These are phyloP conservation scores for Ametastegia equiseti DNA, from an alignment of 2,888 invertebrate genomes.

Conservation along the genomic window DNA sequence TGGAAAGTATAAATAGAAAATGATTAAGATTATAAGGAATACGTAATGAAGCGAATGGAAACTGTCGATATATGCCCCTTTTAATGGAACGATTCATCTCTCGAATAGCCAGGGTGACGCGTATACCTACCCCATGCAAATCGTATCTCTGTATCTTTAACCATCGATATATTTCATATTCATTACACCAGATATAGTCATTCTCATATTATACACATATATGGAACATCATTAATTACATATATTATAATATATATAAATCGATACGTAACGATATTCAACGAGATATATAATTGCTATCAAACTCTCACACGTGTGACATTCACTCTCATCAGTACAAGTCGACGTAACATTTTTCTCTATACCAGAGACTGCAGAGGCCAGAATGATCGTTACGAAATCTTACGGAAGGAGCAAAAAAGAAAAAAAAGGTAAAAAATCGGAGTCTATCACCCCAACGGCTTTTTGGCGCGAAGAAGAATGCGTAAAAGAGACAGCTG, in stretches of 20 bases:
- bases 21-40: slow-evolving; percentile 19
- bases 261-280: too few species aligned
- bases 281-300: too few species aligned
- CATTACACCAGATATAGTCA: too few species aligned
- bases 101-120: background rate
- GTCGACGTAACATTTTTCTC: background rate
- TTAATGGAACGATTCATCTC: slow-evolving; percentile 28
- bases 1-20: slow-evolving; percentile 45
- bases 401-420: background rate
- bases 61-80: slow-evolving; percentile 12
- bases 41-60: slow-evolving; percentile 33
- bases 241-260: too few species aligned
- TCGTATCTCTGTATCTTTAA: background rate
- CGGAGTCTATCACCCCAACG: slow-evolving; percentile 28
- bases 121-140: background rate
- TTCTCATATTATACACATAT: background rate
- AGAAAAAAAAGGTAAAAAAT: background rate
- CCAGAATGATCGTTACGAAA: background rate
- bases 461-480: slow-evolving; percentile 17
- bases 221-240: background rate
- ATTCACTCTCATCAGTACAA: background rate
- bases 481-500: slow-evolving; percentile 23
- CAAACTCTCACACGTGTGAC: too few species aligned
- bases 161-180: background rate
- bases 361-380: background rate